These are phyloP conservation scores for Phataginus tricuspis DNA, from an alignment of 2,797 vertebrate genomes.

Conservation along the genomic window DNA sequence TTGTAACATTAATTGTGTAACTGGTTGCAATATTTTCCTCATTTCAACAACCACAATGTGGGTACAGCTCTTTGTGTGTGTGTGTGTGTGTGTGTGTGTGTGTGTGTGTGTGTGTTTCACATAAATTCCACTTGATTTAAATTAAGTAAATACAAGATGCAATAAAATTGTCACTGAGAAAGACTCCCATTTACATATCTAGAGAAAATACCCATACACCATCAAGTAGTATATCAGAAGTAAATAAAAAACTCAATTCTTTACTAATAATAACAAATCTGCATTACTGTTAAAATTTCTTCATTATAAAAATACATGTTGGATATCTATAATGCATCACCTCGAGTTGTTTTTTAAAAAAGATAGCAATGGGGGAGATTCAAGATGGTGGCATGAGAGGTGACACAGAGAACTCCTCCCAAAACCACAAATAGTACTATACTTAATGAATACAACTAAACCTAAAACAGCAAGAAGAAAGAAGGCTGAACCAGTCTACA, in stretches of 20 bases:
- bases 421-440: too few relatives aligned
- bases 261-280: neutral
- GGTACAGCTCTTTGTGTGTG: neutral
- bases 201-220: neutral
- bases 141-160: neutral
- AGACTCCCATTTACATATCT: neutral
- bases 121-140: conserved; percentile 35
- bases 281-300: neutral
- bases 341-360: neutral
- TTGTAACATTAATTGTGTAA: conserved; percentile 70
- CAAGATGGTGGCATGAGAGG: too few relatives aligned
- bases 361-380: neutral
- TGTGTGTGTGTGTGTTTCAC: neutral
- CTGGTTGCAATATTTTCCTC: conserved; percentile 55
- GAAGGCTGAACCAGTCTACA: too few relatives aligned
- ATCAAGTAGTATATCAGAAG: neutral
- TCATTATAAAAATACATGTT: neutral
- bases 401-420: too few relatives aligned
- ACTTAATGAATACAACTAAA: too few relatives aligned
- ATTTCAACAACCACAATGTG: neutral
- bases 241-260: neutral
- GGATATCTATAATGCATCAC: neutral
- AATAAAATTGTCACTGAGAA: neutral
- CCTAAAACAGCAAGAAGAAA: too few relatives aligned
- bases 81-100: too few relatives aligned